A percentile compares a stretch with the other conserved stretches of the same genome.
These are phyloP conservation scores for Mixornis gularis DNA, from an alignment of 2,113 vertebrate species.

Conservation along the genomic window DNA sequence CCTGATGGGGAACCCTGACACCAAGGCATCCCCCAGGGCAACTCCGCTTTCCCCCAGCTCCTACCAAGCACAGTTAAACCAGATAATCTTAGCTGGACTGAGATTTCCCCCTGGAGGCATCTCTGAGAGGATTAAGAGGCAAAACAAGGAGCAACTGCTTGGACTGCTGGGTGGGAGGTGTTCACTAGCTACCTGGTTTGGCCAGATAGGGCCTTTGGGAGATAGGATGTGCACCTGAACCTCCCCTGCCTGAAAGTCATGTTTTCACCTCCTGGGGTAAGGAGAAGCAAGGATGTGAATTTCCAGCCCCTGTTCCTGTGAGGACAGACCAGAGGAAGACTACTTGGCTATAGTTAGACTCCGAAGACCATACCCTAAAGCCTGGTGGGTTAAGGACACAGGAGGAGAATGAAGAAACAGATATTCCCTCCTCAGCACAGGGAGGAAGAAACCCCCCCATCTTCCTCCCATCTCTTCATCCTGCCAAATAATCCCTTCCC, in stretches of 20 bases:
- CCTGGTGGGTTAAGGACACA: rapidly evolving
- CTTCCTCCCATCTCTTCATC: neutral
- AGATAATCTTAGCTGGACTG: neutral
- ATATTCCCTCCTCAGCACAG: rapidly evolving
- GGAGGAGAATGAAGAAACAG: neutral
- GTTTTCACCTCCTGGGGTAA: neutral
- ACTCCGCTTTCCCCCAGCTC: neutral
- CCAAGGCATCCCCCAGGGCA: neutral
- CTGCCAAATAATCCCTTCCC: neutral
- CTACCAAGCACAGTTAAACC: neutral
- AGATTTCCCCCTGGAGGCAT: neutral
- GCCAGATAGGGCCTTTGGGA: too few relatives aligned
- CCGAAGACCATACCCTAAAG: neutral
- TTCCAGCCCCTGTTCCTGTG: neutral
- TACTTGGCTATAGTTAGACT: neutral
- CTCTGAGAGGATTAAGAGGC: neutral
- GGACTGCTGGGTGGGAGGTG: neutral
- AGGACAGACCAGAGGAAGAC: neutral
- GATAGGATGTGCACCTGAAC: neutral
- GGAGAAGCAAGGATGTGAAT: neutral
- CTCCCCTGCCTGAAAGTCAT: rapidly evolving
- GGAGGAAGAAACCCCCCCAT: neutral
- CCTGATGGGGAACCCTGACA: neutral
- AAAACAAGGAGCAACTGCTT: neutral
- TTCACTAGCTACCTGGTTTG: neutral